These are phyloP conservation scores for Dendrolimus houi DNA, from an alignment of 2,888 invertebrate species.

Conservation along the genomic window DNA sequence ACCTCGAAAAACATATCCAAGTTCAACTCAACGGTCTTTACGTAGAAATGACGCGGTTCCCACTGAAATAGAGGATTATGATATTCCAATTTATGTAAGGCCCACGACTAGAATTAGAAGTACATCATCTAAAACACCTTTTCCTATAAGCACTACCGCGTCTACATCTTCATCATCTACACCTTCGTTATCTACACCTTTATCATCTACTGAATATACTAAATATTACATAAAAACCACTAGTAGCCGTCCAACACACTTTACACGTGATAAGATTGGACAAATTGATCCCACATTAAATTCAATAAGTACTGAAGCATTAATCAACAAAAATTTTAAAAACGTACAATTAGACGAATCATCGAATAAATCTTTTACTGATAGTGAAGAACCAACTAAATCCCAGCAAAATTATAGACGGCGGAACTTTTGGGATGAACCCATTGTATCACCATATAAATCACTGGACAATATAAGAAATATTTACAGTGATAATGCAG, in stretches of 20 bases:
- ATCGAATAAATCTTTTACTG: constrained; percentile 3
- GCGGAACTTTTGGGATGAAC: constrained; percentile 41
- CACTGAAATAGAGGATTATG: constrained; percentile 33
- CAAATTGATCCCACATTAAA: constrained; percentile 37
- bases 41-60: constrained; percentile 34
- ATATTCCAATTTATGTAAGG: constrained; percentile 32
- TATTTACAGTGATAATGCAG: constrained; percentile 22
- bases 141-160: constrained; percentile 17
- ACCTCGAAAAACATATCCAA: neutral
- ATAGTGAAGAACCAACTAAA: constrained; percentile 19
- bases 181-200: constrained; percentile 22
- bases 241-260: constrained; percentile 45
- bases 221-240: constrained; percentile 55
- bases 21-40: constrained; percentile 23
- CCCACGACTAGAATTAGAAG: constrained; percentile 23
- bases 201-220: constrained; percentile 24
- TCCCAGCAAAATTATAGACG: constrained; percentile 18
- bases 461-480: constrained; percentile 63
- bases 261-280: constrained; percentile 24
- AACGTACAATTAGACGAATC: constrained; percentile 16
- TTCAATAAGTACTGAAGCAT: constrained; percentile 30
- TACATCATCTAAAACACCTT: constrained; percentile 13
- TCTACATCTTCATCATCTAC: constrained; percentile 25
- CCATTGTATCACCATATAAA: constrained; percentile 70
- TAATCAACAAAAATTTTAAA: constrained; percentile 22